A percentile compares a stretch with the other conserved stretches of the same genome.
These are phyloP conservation scores for Melieria crassipennis DNA, from an alignment of 2,888 invertebrate species.

Conservation along the genomic window DNA sequence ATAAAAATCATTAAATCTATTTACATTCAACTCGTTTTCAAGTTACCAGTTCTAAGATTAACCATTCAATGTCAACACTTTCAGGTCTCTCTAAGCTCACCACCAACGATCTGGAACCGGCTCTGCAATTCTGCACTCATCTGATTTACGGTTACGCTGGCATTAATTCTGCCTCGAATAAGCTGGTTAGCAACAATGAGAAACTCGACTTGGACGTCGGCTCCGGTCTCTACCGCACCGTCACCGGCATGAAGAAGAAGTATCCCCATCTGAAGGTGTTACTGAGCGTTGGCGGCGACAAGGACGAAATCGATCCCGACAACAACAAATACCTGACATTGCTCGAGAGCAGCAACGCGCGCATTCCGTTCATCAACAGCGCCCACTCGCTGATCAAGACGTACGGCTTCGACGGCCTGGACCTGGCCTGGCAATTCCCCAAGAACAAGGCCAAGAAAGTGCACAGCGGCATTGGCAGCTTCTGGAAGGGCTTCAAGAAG, in stretches of 20 bases:
- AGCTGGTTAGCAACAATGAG: constrained; percentile 76
- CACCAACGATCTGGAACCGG: constrained; percentile 76
- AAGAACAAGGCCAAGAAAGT: constrained; percentile 82
- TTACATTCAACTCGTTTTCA: no score
- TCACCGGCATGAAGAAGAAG: constrained; percentile 76
- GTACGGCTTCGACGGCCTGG: constrained; percentile 87
- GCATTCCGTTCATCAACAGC: constrained; percentile 81
- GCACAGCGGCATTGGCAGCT: constrained; percentile 70
- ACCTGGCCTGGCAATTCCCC: constrained; percentile 88
- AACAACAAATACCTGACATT: constrained; percentile 75
- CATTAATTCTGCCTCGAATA: constrained; percentile 75
- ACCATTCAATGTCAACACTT: no score
- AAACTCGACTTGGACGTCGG: constrained; percentile 77
- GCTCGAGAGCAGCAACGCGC: constrained; percentile 78
- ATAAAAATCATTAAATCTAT: no score
- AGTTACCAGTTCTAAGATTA: no score
- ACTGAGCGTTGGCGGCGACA: constrained; percentile 82
- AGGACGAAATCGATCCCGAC: constrained; percentile 72
- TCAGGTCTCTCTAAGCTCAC: constrained; percentile 82
- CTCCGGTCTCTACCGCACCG: constrained; percentile 76
- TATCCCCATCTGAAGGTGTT: constrained; percentile 78
- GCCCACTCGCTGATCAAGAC: constrained; percentile 77
- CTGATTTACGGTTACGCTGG: constrained; percentile 82
- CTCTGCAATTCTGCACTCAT: constrained; percentile 81
- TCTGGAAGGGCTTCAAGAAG: constrained; percentile 83